Base-by-base conservation (phyloP, 2,888 invertebrate species). In the Furcula furcula region DNA sequence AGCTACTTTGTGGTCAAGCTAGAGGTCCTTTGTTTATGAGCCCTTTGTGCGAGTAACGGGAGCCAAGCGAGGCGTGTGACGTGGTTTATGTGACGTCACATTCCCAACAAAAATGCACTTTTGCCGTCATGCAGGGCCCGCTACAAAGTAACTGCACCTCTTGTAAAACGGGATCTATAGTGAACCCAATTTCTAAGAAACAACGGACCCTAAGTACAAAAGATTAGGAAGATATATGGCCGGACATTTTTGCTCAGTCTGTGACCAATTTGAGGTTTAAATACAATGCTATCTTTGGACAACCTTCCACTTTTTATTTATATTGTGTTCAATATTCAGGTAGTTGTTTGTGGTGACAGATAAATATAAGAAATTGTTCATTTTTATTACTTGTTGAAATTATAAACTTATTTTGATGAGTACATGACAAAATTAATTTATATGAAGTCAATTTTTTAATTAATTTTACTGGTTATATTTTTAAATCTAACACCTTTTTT, bases 261-360 rank as follows among this genome's bases (percentile, higher is more conserved):
- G 81, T 78, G 65, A 78, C 81, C 62, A 82, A 84, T 84, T 73
- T 84, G 82, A 85, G 85, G 83, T 84, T 86, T 77, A 63, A 73
- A 63, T 56, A 69, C 66, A 72, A 75, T 74, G 70, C 70, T 65
- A 65, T 66, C 57, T 56, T 52, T 47, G 51, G 58, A 55, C 55
- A 52, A 54, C 57, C 56, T 55, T 60, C 43, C 42, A n/a, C 40
- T 56, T 72, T 72, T 71, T 68, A 59, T 73, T 67, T 49, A 52
- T 41, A 47, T 50, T n/a, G n/a, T n/a, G n/a, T n/a, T 38, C 46
- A 40, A 56, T 39, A 48, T n/a, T 58, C 60, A 64, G 65, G 70
- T 74, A 74, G 69, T 66, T n/a, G 45, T 43, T 64, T 74, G 76
- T 60, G 76, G 76, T 74, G 55, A 50, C 31, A 44, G 55, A 46